Evolutionary conservation across 2,888 invertebrate species (phyloP).

Genomic region (Allacma fusca): DNA sequence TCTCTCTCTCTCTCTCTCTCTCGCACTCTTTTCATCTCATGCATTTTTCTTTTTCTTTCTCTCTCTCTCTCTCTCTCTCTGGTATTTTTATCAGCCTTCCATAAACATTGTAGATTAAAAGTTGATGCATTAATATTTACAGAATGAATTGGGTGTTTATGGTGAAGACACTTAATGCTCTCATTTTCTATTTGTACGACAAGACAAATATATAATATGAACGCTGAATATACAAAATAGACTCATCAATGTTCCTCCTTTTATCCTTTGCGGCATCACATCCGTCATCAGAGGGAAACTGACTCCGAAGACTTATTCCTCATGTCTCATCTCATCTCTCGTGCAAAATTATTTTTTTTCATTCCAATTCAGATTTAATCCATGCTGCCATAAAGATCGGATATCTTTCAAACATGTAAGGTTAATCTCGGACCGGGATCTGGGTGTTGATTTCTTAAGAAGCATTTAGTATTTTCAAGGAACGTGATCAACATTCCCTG

Average conservation of each 20-base stretch:
- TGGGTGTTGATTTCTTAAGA: too few relatives aligned
- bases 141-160: conserved; percentile 16
- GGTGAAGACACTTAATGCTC: conserved; percentile 5
- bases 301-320: too few relatives aligned
- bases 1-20: conserved; percentile 23
- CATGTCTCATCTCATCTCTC: conserved; percentile 5
- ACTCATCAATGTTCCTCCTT: conserved; percentile 1
- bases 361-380: not conserved
- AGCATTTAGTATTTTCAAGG: too few relatives aligned
- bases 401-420: too few relatives aligned
- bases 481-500: too few relatives aligned
- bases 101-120: conserved; percentile 8
- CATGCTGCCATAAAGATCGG: too few relatives aligned
- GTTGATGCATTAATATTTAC: conserved; percentile 7
- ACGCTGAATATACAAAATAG: not conserved
- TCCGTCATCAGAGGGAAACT: not conserved
- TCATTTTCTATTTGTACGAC: conserved; percentile 10
- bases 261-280: not conserved
- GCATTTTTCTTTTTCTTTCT: not conserved
- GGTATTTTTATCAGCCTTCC: conserved; percentile 8
- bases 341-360: not conserved
- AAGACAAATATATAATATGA: not conserved
- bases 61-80: conserved; percentile 9
- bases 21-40: not conserved
- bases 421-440: too few relatives aligned